Percentiles rank a stretch among this genome's conserved stretches.
These are phyloP conservation scores for Trissoscelio sp. DNA, from an alignment of 2,888 invertebrate genomes.

Conservation along the genomic window DNA sequence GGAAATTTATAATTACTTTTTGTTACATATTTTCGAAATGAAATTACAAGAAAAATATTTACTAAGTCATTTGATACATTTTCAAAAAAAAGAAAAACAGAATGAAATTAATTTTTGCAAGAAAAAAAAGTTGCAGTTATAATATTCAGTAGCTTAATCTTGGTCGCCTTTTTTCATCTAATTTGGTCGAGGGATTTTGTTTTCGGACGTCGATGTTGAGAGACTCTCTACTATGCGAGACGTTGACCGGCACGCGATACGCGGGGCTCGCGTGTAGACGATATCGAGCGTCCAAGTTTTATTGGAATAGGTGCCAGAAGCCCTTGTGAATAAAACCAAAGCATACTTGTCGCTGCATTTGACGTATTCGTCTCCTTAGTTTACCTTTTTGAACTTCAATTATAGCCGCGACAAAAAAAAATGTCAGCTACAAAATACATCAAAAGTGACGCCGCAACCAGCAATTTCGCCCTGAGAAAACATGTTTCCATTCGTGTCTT, in stretches of 20 bases:
- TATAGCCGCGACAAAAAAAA: conserved; percentile 26
- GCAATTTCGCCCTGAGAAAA: conserved; percentile 18
- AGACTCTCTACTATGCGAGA: conserved; percentile 50
- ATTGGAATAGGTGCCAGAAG: conserved; percentile 53
- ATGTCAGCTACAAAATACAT: conserved; percentile 8
- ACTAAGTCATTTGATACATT: too few species aligned
- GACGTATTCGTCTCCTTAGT: conserved; percentile 20
- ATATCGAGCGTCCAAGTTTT: conserved; percentile 58
- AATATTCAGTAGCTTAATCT: background rate
- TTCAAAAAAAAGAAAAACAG: too few species aligned
- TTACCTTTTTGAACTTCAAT: conserved; percentile 46
- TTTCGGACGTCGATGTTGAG: conserved; percentile 32
- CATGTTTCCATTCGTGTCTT: conserved; percentile 28
- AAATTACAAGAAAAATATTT: too few species aligned
- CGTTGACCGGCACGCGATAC: conserved; percentile 65
- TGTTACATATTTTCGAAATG: too few species aligned
- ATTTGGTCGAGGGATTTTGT: conserved; percentile 15
- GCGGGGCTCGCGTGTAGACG: conserved; percentile 55
- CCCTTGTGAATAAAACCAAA: conserved; percentile 39
- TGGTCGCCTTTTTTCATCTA: conserved; percentile 4
- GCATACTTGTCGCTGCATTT: conserved; percentile 8
- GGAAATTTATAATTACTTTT: too few species aligned
- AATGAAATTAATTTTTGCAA: too few species aligned
- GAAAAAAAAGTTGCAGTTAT: background rate
- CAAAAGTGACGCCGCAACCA: conserved; percentile 9